Conservation (phyloP, 2,797 vertebrate species). For the Pygocentrus nattereri region DNA sequence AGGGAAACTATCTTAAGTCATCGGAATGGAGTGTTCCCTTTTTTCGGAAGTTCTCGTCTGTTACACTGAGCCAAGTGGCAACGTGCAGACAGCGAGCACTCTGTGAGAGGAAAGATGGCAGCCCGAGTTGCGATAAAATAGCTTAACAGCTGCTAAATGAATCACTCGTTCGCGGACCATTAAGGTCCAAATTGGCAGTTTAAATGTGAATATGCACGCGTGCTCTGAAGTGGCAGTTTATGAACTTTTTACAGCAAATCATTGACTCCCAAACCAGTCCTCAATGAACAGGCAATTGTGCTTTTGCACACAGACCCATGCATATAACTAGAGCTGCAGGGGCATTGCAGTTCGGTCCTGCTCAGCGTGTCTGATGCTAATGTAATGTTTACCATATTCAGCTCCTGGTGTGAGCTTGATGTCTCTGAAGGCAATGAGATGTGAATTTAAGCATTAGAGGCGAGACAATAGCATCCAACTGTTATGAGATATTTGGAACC, state of each 20-base stretch:
- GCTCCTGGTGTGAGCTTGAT: not conserved
- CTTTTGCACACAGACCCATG: not conserved
- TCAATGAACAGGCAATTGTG: not conserved
- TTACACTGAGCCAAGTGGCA: slow-evolving; percentile 3
- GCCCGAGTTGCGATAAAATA: not conserved
- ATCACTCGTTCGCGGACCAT: slow-evolving; percentile 21
- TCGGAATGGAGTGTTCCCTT: not conserved
- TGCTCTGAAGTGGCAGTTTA: not conserved
- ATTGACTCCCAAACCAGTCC: not conserved
- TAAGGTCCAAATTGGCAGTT: not conserved
- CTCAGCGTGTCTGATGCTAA: not conserved
- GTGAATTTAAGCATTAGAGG: not conserved
- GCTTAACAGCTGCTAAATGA: slow-evolving; percentile 28
- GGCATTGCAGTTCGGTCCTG: not conserved
- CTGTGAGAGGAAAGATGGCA: not conserved
- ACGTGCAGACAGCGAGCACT: not conserved
- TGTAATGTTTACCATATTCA: not conserved
- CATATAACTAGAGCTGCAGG: not conserved
- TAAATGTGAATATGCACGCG: not conserved
- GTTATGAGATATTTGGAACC: not conserved
- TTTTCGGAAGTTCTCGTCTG: not conserved
- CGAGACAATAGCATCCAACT: not conserved
- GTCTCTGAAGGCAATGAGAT: not conserved
- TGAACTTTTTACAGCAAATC: slow-evolving; percentile 25
- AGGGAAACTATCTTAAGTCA: slow-evolving; percentile 64